phyloP scores from a whole-genome alignment of 2,113 vertebrate species.

The Osmerus mordax region DNA sequence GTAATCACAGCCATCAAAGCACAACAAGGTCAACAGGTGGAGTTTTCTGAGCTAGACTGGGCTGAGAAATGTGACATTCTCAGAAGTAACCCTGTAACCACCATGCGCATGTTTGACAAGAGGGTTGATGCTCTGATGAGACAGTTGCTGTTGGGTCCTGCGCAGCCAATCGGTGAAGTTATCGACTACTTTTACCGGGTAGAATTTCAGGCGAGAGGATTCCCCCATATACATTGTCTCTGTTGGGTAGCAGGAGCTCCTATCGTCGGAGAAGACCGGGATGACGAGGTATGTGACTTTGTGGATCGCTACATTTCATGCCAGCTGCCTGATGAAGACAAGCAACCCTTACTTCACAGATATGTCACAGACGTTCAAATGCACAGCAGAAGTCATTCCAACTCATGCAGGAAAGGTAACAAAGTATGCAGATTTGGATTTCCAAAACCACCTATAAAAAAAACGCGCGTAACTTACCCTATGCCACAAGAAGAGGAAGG shows the following conservation, averaged over 20 bases:
- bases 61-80: neutral
- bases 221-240: constrained; percentile 29
- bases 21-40: constrained; percentile 7
- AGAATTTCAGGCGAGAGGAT: constrained; percentile 20
- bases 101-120: constrained; percentile 23
- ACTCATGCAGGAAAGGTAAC: constrained; percentile 24
- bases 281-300: constrained; percentile 15
- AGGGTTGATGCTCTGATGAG: constrained; percentile 19
- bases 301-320: constrained; percentile 22
- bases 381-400: constrained; percentile 25
- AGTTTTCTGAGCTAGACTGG: constrained; percentile 13
- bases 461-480: neutral
- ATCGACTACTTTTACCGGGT: constrained; percentile 26
- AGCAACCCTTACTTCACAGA: constrained; percentile 22
- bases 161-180: constrained; percentile 13
- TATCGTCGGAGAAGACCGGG: constrained; percentile 7
- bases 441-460: constrained; percentile 18
- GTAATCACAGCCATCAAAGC: constrained; percentile 15
- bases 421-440: constrained; percentile 23
- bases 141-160: constrained; percentile 11
- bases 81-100: constrained; percentile 6
- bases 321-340: constrained; percentile 11
- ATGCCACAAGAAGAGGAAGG: neutral
- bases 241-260: constrained; percentile 22
- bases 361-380: constrained; percentile 28